A percentile compares a stretch with the other conserved stretches of the same genome.
phyloP scores from a whole-genome alignment of 92 coral and sea anemone genomes.

The Porites lobata region DNA sequence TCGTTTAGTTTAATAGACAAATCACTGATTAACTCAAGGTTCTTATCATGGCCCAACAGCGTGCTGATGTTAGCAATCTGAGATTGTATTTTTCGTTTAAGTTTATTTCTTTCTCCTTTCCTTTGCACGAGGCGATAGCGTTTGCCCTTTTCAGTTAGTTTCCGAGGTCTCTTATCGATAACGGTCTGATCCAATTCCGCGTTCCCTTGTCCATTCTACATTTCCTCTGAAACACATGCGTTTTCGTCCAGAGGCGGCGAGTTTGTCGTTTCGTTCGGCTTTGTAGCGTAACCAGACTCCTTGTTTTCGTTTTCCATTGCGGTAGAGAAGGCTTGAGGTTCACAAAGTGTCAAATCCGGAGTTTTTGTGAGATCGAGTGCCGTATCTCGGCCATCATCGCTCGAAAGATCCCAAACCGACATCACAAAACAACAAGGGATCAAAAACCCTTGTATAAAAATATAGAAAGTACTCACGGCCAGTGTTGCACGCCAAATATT shows the following conservation, averaged over 20 bases:
- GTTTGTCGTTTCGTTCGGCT: not conserved
- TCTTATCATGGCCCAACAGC: slow-evolving; percentile 48
- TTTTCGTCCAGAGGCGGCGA: not conserved
- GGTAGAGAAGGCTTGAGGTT: slow-evolving; percentile 23
- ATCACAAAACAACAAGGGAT: too few relatives aligned
- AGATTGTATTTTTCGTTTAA: slow-evolving; percentile 46
- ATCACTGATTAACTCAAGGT: slow-evolving; percentile 33
- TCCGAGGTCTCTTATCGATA: slow-evolving; percentile 33
- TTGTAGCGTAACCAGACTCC: slow-evolving; percentile 27
- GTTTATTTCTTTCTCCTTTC: slow-evolving; percentile 39
- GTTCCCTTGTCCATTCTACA: slow-evolving; percentile 6
- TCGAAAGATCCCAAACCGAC: too few relatives aligned
- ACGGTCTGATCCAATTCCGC: slow-evolving; percentile 10
- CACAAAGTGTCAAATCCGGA: too few relatives aligned
- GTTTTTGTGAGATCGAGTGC: too few relatives aligned
- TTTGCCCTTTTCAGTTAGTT: slow-evolving; percentile 49
- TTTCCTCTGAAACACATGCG: not conserved
- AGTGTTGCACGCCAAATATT: too few relatives aligned
- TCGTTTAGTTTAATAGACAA: slow-evolving; percentile 37
- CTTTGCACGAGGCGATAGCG: slow-evolving; percentile 40
- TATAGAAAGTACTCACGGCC: too few relatives aligned
- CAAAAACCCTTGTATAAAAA: too few relatives aligned
- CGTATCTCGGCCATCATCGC: too few relatives aligned
- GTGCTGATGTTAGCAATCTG: slow-evolving; percentile 51
- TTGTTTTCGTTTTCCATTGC: not conserved